Evolutionary conservation across 2,113 vertebrate species (phyloP).

Genomic region (Serinus canaria): DNA sequence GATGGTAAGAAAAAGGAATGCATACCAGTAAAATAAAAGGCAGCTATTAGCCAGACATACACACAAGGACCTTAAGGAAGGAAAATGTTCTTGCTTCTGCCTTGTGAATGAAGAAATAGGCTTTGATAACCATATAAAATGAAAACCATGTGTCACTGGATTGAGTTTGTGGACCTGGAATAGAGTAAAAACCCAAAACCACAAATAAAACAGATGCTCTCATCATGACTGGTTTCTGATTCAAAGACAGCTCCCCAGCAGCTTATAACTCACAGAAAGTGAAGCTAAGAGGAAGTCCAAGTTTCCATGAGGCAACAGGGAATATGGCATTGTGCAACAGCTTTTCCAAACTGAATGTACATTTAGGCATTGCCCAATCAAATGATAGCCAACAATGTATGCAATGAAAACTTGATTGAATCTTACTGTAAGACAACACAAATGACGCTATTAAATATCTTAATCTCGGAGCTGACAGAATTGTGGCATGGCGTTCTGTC

Average conservation of each 20-base stretch:
- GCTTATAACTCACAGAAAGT: slow-evolving; percentile 22
- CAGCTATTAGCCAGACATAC: neutral
- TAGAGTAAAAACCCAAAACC: neutral
- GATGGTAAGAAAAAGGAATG: neutral
- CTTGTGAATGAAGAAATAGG: neutral
- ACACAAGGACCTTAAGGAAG: neutral
- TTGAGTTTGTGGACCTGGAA: neutral
- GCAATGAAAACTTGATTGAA: slow-evolving; percentile 55
- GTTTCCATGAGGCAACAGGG: slow-evolving; percentile 56
- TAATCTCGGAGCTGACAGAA: slow-evolving; percentile 54
- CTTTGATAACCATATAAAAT: slow-evolving; percentile 33
- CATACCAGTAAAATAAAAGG: neutral
- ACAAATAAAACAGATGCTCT: slow-evolving; percentile 34
- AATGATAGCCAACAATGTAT: slow-evolving; percentile 23
- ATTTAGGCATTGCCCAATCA: slow-evolving; percentile 36
- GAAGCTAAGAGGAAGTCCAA: slow-evolving; percentile 43
- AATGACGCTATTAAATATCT: slow-evolving; percentile 52
- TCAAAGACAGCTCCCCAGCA: slow-evolving; percentile 39
- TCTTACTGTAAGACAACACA: slow-evolving; percentile 47
- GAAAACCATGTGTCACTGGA: slow-evolving; percentile 22
- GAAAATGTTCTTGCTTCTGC: neutral
- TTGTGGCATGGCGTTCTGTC: neutral
- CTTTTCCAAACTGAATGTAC: slow-evolving; percentile 33
- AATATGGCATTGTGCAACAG: slow-evolving; percentile 40
- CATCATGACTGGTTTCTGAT: slow-evolving; percentile 17